Evolutionary conservation across 1,140 invertebrate genomes (phyloP).

Genomic region (Stegodyphus dumicola): DNA sequence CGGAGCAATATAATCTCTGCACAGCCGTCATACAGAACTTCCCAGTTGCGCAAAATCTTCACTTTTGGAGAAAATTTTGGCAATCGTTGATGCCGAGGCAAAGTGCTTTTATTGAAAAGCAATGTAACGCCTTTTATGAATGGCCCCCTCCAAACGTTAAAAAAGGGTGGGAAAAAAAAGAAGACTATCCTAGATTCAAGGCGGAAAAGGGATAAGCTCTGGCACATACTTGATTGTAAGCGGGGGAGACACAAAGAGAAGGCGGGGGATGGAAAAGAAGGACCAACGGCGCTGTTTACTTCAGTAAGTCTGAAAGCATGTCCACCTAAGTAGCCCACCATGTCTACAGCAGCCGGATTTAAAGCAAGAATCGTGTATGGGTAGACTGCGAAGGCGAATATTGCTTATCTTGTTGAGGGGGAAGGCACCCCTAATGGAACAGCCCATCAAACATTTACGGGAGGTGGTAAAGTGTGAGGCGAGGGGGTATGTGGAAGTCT

Average conservation of each 20-base stretch:
- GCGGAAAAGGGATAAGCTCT: constrained; percentile 42
- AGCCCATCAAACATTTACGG: constrained; percentile 56
- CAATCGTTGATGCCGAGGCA: neutral
- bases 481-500: neutral
- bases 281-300: constrained; percentile 39
- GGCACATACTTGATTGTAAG: constrained; percentile 47
- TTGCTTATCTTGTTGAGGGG: constrained; percentile 57
- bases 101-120: constrained; percentile 61
- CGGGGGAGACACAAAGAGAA: too few relatives aligned
- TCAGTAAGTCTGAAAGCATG: constrained; percentile 61
- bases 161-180: constrained; percentile 1
- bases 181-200: constrained; percentile 1
- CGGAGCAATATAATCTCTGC: too few relatives aligned
- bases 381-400: constrained; percentile 19
- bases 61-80: too few relatives aligned
- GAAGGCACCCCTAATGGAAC: constrained; percentile 37
- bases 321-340: constrained; percentile 55
- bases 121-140: constrained; percentile 56
- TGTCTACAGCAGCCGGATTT: constrained; percentile 52
- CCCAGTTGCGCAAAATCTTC: too few relatives aligned
- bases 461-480: neutral
- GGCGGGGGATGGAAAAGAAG: constrained; percentile 16
- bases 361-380: constrained; percentile 58
- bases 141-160: constrained; percentile 25
- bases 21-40: too few relatives aligned